These are phyloP conservation scores for Zapus hudsonius DNA, from an alignment of 2,113 vertebrate genomes.

Conservation along the genomic window DNA sequence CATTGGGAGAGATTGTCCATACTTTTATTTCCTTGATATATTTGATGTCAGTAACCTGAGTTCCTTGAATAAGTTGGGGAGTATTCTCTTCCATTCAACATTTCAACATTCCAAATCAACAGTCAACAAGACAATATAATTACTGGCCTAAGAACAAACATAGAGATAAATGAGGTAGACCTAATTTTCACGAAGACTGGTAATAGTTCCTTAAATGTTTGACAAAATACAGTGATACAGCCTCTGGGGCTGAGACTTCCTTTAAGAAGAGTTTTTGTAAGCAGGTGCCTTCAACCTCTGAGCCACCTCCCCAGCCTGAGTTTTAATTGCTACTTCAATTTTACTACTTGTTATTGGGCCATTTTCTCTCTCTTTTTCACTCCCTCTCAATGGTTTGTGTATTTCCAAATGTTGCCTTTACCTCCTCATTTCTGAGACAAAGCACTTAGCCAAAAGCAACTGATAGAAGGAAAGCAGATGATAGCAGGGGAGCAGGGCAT, in stretches of 20 bases:
- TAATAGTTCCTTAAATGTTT: not conserved
- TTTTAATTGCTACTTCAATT: not conserved
- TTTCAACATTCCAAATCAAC: not conserved
- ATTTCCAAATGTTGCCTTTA: too few species aligned
- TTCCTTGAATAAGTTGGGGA: not conserved
- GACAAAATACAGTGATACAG: not conserved
- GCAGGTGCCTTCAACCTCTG: too few species aligned
- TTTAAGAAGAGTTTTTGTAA: not conserved
- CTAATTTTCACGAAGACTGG: not conserved
- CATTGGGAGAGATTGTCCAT: not conserved
- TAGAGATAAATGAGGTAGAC: not conserved
- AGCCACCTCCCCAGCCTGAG: too few species aligned
- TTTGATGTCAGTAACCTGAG: not conserved
- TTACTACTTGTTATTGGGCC: not conserved
- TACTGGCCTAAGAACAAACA: not conserved
- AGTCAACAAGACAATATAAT: not conserved
- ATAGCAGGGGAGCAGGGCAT: too few species aligned
- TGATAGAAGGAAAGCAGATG: too few species aligned
- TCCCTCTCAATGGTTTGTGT: not conserved
- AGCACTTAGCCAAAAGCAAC: too few species aligned
- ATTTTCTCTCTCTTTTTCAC: not conserved
- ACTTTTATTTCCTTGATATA: not conserved
- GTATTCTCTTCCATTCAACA: not conserved
- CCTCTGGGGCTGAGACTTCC: not conserved
- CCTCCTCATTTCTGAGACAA: too few species aligned